phyloP scores from a whole-genome alignment of 2,113 vertebrate species.

The Tetrax tetrax region DNA sequence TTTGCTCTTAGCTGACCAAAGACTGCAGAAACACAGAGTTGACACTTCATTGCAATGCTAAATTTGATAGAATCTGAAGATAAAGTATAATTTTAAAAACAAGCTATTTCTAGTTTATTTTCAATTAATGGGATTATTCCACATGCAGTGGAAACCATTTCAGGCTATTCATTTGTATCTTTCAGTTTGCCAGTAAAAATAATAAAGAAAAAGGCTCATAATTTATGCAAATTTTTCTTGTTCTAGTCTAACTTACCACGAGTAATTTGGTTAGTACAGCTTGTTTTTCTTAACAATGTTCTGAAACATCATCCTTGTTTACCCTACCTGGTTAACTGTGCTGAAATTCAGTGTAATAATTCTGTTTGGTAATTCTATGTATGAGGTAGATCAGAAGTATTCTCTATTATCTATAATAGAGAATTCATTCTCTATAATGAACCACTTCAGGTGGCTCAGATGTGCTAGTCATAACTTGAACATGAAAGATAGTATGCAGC shows the following conservation, averaged over 20 bases:
- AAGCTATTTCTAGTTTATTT: neutral
- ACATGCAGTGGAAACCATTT: neutral
- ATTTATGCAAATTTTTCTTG: neutral
- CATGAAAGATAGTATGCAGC: neutral
- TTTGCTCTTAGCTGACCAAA: neutral
- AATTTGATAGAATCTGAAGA: neutral
- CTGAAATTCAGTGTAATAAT: neutral
- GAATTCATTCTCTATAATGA: too few relatives aligned
- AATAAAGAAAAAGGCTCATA: neutral
- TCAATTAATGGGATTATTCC: neutral
- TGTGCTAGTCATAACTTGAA: neutral
- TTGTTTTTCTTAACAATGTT: neutral
- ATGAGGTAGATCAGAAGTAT: neutral
- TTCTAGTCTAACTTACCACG: neutral
- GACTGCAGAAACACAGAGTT: neutral
- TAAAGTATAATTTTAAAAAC: neutral
- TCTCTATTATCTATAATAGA: neutral
- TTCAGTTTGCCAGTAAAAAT: neutral
- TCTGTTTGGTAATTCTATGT: neutral
- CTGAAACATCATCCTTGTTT: neutral
- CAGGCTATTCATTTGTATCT: neutral
- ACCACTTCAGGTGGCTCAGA: neutral
- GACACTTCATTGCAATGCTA: neutral
- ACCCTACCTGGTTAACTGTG: neutral
- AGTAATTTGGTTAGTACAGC: neutral